Evolutionary conservation across 2,113 vertebrate genomes (phyloP).

Genomic region (Mormyrus lacerda): DNA sequence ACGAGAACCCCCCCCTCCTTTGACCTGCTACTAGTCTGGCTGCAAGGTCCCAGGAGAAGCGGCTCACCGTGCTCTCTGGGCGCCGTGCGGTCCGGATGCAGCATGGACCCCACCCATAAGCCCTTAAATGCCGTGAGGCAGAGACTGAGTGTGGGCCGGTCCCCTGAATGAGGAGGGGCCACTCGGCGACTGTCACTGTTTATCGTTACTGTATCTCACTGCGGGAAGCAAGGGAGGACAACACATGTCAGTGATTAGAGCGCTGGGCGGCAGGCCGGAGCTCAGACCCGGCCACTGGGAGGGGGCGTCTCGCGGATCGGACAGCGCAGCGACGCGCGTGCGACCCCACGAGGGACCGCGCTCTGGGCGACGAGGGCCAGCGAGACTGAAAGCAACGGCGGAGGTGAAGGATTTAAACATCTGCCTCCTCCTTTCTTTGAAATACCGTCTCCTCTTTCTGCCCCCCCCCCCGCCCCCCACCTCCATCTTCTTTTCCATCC

Average conservation of each 20-base stretch:
- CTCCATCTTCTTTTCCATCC: slow-evolving; percentile 63
- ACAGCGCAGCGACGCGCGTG: slow-evolving; percentile 28
- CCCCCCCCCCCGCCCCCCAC: slow-evolving; percentile 50
- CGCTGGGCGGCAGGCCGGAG: slow-evolving; percentile 7
- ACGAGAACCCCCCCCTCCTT: slow-evolving; percentile 9
- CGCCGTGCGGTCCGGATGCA: neutral
- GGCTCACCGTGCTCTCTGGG: neutral
- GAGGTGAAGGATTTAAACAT: neutral
- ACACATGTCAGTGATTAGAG: slow-evolving; percentile 30
- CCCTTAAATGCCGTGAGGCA: slow-evolving; percentile 20
- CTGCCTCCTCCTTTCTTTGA: slow-evolving; percentile 41
- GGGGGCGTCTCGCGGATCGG: slow-evolving; percentile 28
- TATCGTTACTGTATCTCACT: slow-evolving; percentile 12
- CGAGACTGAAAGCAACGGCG: slow-evolving; percentile 25
- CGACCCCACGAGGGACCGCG: neutral
- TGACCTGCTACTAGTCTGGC: slow-evolving; percentile 20
- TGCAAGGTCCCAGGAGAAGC: slow-evolving; percentile 6
- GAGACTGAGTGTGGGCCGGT: slow-evolving; percentile 22
- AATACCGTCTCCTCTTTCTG: slow-evolving; percentile 48
- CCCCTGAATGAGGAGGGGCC: slow-evolving; percentile 23
- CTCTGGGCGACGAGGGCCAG: neutral
- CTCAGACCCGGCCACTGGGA: slow-evolving; percentile 31
- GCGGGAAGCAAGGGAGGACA: slow-evolving; percentile 10
- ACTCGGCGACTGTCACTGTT: slow-evolving; percentile 17
- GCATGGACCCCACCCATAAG: neutral